Evolutionary conservation across 2,113 vertebrate species (phyloP).

Genomic region (Acrocephalus kingi): DNA sequence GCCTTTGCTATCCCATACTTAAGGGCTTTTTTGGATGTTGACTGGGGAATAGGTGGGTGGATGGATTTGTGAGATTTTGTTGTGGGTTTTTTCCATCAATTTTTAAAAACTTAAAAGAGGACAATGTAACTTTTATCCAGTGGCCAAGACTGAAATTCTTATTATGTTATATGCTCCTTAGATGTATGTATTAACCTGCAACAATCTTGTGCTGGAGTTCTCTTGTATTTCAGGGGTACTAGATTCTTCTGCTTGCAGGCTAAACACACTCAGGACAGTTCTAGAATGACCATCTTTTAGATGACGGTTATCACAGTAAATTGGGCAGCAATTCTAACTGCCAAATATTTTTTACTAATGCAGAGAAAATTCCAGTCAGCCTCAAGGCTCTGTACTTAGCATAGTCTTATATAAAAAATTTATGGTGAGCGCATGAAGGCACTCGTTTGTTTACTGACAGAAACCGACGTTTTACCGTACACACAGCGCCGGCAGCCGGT

Average conservation of each 20-base stretch:
- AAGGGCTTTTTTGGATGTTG: accelerated
- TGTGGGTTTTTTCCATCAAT: no score
- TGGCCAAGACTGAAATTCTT: neutral
- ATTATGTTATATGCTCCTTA: neutral
- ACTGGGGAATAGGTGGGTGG: accelerated
- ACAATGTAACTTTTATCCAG: neutral
- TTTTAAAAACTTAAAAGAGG: neutral
- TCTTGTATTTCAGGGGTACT: neutral
- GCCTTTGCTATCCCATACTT: neutral
- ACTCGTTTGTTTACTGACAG: accelerated
- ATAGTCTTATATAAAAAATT: accelerated
- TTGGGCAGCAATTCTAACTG: neutral
- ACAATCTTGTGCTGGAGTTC: no score
- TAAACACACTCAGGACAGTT: neutral
- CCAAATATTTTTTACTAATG: neutral
- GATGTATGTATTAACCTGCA: accelerated
- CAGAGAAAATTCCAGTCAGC: neutral
- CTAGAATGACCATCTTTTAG: neutral
- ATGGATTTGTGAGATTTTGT: neutral
- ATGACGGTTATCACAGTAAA: neutral
- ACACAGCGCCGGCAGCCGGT: neutral
- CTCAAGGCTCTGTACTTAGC: accelerated
- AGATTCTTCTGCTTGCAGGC: neutral
- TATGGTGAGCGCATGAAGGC: accelerated
- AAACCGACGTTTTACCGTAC: accelerated